Base-by-base conservation (phyloP, 2,888 invertebrate genomes). In the Rosalia funebris region DNA sequence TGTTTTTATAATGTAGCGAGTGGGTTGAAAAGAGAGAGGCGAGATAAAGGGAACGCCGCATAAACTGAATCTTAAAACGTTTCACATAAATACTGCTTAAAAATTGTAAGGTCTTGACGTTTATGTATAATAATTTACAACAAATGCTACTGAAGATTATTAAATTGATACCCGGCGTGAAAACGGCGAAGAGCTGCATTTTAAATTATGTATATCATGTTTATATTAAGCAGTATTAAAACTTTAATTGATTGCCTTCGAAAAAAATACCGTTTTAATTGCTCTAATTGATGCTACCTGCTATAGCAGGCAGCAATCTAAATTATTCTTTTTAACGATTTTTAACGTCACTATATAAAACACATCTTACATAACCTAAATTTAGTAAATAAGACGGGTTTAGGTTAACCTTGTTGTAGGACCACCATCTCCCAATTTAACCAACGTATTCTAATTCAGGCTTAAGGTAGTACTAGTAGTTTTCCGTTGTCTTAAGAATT, bases 81-180 rank as follows among this genome's bases (percentile, higher is more conserved):
- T 44, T 16, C 50, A 12, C 57, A 57, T 57, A 50, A 57, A 57
- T 44, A 50, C 15, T 36, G 39, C 17, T 57, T 57, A 31, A 57
- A 44, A 44, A 57, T 57, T 50, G 48, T 44, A 47, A 48, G 32
- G 11, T 50, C 57, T 42, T 44, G 57, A 50, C 57, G 42, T 57
- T 57, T 57, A 57, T 57, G 44, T 48, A 44, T 57, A 48, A 50
- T 50, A 57, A 50, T 57, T 57, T 44, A 57, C 44, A 15, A 20
- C 25, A 10, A 57, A 50, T 44, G 57, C 57, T 57, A 57, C 57
- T 44, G 57, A 57, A 44, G 50, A 57, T 50, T 42, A 50, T 50
- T 57, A 42, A 36, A 34, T 10, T 20, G 57, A 55, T 55, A 46
- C 48, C 48, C 16, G 36, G 50, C 25, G n/a, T n/a, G n/a, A n/a